Percentiles rank a stretch among this genome's conserved stretches.
Conservation (phyloP, 2,888 invertebrate genomes). For the Limenitis camilla region DNA sequence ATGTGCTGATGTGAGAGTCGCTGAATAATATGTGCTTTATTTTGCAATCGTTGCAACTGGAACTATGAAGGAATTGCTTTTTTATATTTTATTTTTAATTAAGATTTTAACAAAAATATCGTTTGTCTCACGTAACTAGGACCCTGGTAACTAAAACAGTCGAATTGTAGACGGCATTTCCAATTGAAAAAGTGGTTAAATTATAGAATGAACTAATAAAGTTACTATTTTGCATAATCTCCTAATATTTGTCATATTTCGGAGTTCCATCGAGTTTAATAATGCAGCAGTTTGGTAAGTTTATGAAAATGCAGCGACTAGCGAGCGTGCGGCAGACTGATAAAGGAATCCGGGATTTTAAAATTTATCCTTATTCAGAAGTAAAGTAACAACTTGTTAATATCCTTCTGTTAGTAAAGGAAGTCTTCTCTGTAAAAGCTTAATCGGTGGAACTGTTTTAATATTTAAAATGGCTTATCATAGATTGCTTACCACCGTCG, state of each 20-base stretch:
- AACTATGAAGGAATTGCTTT: not conserved
- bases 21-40: slow-evolving; percentile 1
- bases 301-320: slow-evolving; percentile 42
- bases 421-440: no score
- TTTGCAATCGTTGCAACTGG: not conserved
- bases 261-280: slow-evolving; percentile 20
- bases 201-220: slow-evolving; percentile 16
- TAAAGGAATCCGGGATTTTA: slow-evolving; percentile 58
- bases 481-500: no score
- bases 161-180: slow-evolving; percentile 3
- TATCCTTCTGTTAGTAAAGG: no score
- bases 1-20: slow-evolving; percentile 9
- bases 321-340: slow-evolving; percentile 47
- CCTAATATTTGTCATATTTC: slow-evolving; percentile 21
- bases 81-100: not conserved
- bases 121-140: no score
- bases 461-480: no score
- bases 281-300: slow-evolving; percentile 43
- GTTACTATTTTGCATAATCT: slow-evolving; percentile 20
- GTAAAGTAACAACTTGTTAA: no score
- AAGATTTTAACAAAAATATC: not conserved
- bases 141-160: not conserved
- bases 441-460: no score
- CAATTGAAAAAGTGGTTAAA: slow-evolving; percentile 13
- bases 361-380: slow-evolving; percentile 38